Evolutionary conservation across 2,888 invertebrate genomes (phyloP).

Genomic region (Tipula unca): DNA sequence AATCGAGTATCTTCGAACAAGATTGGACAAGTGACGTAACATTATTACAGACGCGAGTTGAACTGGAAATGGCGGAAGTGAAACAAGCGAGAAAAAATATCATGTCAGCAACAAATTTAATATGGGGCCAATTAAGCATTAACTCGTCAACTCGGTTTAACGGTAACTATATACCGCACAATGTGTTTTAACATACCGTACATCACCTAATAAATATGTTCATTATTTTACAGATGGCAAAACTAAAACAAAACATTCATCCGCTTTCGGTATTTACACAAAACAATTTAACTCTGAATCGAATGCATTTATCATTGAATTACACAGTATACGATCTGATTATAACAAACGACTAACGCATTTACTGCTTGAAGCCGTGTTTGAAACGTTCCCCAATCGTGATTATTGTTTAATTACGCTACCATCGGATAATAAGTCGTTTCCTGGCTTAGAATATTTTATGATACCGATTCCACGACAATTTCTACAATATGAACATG

Average conservation of each 20-base stretch:
- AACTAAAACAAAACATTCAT: slow-evolving; percentile 14
- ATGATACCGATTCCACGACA: slow-evolving; percentile 21
- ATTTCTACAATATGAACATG: slow-evolving; percentile 20
- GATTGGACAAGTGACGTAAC: background rate
- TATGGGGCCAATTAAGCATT: background rate
- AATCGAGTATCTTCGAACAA: background rate
- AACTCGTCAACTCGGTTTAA: background rate
- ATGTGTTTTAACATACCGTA: background rate
- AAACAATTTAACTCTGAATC: slow-evolving; percentile 36
- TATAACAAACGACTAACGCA: slow-evolving; percentile 46
- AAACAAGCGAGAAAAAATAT: background rate
- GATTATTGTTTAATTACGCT: slow-evolving; percentile 44
- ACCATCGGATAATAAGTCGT: slow-evolving; percentile 21
- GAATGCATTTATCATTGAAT: slow-evolving; percentile 55
- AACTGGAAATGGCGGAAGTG: background rate
- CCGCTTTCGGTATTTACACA: background rate
- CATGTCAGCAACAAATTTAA: background rate
- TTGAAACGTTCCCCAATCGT: slow-evolving; percentile 54
- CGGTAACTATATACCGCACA: background rate
- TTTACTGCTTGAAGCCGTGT: slow-evolving; percentile 55
- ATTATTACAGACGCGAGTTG: background rate
- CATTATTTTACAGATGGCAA: background rate
- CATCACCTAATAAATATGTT: background rate
- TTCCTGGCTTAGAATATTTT: slow-evolving; percentile 22
- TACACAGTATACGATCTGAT: slow-evolving; percentile 47